Conservation (phyloP, 2,797 vertebrate genomes). For the Phoxinus dragarum region DNA sequence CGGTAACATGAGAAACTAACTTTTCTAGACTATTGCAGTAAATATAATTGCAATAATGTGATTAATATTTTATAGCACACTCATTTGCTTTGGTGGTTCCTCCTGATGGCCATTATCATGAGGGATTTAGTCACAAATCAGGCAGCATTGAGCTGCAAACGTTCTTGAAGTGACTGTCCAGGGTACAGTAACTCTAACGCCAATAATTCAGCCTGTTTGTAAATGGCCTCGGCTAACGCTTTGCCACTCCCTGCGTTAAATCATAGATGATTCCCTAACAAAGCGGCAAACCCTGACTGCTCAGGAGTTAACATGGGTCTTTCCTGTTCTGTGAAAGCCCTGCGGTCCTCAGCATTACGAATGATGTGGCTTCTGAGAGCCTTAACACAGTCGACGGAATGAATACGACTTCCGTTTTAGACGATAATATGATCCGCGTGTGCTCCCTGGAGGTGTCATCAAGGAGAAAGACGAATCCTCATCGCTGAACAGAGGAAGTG, state of each 20-base stretch:
- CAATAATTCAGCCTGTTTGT: conserved; percentile 32
- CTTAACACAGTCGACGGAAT: conserved; percentile 77
- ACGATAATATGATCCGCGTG: conserved; percentile 82
- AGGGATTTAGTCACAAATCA: conserved; percentile 41
- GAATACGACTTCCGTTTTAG: conserved; percentile 81
- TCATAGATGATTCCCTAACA: conserved; percentile 44
- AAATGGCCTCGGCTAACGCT: conserved; percentile 21
- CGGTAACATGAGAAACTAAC: neutral
- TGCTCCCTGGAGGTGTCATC: conserved; percentile 78
- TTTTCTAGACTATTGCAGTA: neutral
- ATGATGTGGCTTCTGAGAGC: conserved; percentile 78
- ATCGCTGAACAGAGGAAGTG: conserved; percentile 78
- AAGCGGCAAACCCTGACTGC: conserved; percentile 21
- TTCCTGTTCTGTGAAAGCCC: conserved; percentile 54
- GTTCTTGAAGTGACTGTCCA: conserved; percentile 30
- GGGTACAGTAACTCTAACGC: conserved; percentile 46
- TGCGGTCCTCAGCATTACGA: conserved; percentile 75
- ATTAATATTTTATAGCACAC: conserved; percentile 30
- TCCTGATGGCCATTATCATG: conserved; percentile 25
- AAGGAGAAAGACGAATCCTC: conserved; percentile 79
- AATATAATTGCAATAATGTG: conserved; percentile 20
- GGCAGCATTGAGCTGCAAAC: conserved; percentile 14
- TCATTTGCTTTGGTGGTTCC: conserved; percentile 20
- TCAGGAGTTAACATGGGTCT: conserved; percentile 53
- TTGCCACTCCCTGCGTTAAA: conserved; percentile 29